These are phyloP conservation scores for Pomatorhinus ruficollis DNA, from an alignment of 2,113 vertebrate genomes.

Conservation along the genomic window DNA sequence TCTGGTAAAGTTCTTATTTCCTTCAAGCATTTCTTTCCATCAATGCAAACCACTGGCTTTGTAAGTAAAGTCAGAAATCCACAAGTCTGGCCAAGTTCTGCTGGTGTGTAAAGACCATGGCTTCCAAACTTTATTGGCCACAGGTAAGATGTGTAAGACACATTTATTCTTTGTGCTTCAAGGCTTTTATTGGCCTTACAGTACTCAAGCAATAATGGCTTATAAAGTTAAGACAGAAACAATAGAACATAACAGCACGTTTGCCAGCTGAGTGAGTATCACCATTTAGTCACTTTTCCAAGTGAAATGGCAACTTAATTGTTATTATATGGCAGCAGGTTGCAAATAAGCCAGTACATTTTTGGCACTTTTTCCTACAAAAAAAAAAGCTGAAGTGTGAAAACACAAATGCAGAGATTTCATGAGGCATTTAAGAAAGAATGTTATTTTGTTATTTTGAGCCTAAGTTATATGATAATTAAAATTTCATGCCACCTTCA, in stretches of 20 bases:
- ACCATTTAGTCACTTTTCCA: neutral
- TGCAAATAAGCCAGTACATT: neutral
- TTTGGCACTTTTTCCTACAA: neutral
- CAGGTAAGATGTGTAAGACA: neutral
- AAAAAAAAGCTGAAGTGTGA: neutral
- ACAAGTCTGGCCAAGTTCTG: neutral
- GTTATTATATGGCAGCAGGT: neutral
- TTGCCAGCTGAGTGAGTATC: neutral
- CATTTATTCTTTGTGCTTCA: neutral
- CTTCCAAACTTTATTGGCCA: neutral
- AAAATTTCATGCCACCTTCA: neutral
- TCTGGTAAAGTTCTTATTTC: neutral
- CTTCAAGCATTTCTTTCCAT: neutral
- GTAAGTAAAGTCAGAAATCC: neutral
- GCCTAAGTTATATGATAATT: neutral
- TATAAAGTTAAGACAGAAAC: slow-evolving; percentile 11
- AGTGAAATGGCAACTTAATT: slow-evolving; percentile 9
- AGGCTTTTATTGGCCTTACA: neutral
- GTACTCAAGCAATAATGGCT: neutral
- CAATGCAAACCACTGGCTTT: neutral
- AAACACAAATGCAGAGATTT: neutral
- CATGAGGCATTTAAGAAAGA: neutral
- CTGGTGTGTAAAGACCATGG: neutral
- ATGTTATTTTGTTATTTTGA: neutral
- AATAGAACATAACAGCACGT: neutral